Conservation (phyloP, 2,888 invertebrate species). For the Limenitis camilla region DNA sequence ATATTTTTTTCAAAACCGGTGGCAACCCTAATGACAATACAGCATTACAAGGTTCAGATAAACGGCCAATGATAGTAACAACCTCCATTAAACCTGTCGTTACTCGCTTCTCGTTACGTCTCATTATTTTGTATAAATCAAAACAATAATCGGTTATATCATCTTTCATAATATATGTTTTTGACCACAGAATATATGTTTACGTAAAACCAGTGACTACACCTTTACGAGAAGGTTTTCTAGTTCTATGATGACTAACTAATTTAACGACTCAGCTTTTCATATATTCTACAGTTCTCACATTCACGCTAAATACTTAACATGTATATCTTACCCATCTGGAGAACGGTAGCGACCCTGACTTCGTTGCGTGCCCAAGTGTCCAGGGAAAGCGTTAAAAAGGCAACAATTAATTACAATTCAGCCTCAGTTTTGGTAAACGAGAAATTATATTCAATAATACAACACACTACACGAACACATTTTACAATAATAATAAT, state of each 20-base stretch:
- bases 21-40: not conserved
- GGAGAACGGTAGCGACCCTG: conserved; percentile 83
- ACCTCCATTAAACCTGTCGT: not conserved
- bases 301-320: no score
- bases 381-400: conserved; percentile 73
- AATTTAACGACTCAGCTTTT: no score
- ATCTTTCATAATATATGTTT: no score
- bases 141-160: no score
- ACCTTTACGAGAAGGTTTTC: no score
- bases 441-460: conserved; percentile 18
- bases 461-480: conserved; percentile 1
- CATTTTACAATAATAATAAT: no score
- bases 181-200: no score
- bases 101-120: not conserved
- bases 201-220: no score
- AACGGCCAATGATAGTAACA: not conserved
- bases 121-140: not conserved
- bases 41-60: conserved; percentile 6
- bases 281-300: no score
- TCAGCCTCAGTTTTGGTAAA: conserved; percentile 44
- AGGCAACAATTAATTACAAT: conserved; percentile 72
- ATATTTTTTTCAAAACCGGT: no score
- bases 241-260: no score
- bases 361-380: conserved; percentile 69
- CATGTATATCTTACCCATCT: conserved; percentile 75